Percentiles rank a stretch among this genome's conserved stretches.
Conservation (phyloP, 1,140 invertebrate species). For the Drosophila arawakana region DNA sequence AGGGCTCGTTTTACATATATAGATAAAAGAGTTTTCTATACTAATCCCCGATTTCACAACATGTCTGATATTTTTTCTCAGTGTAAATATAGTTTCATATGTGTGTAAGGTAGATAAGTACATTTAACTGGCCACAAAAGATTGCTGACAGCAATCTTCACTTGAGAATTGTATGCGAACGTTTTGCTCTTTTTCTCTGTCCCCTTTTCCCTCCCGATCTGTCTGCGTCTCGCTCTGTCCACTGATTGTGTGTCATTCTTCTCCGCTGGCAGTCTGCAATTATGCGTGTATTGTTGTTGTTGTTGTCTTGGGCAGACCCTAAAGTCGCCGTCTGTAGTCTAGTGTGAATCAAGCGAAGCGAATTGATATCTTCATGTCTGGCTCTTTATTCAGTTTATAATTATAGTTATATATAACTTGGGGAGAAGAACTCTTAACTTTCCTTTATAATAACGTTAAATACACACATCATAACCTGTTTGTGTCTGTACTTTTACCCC, state of each 20-base stretch:
- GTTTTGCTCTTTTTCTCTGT: constrained; percentile 35
- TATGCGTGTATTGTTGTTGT: constrained; percentile 22
- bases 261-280: constrained; percentile 29
- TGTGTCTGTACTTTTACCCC: background rate
- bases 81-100: background rate
- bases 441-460: constrained; percentile 11
- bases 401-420: constrained; percentile 11
- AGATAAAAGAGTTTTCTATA: too few species aligned
- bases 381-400: constrained; percentile 3
- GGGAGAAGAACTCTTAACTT: background rate
- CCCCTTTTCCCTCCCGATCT: constrained; percentile 26
- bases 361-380: constrained; percentile 43
- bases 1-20: too few species aligned
- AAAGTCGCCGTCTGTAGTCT: constrained; percentile 15
- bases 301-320: constrained; percentile 13
- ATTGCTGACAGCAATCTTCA: constrained; percentile 74
- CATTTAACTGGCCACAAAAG: constrained; percentile 54
- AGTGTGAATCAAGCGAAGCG: constrained; percentile 33
- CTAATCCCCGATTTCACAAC: too few species aligned
- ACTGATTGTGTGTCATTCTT: constrained; percentile 15
- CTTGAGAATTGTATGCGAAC: constrained; percentile 50
- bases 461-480: background rate
- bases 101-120: constrained; percentile 42
- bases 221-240: background rate
- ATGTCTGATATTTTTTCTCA: background rate